phyloP scores from a whole-genome alignment of 92 coral and sea anemone species.

The Zoanthus sociatus region DNA sequence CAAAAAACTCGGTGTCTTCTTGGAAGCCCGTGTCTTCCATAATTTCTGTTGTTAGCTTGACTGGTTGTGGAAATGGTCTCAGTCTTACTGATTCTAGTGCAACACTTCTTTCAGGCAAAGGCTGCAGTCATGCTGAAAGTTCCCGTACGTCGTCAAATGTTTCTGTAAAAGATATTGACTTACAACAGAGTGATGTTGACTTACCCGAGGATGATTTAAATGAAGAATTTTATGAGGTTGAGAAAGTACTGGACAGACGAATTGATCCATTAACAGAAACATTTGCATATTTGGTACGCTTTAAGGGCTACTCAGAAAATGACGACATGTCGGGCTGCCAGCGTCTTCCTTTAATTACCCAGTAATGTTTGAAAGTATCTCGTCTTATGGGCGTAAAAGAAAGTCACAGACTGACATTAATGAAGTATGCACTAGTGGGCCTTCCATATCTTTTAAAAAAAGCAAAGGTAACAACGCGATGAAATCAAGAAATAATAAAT shows the following conservation, averaged over 20 bases:
- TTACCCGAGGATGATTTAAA: not conserved
- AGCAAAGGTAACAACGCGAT: not conserved
- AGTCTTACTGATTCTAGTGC: conserved; percentile 1
- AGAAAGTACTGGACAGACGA: conserved; percentile 41
- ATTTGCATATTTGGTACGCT: conserved; percentile 47
- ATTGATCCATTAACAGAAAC: conserved; percentile 18
- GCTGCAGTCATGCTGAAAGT: conserved; percentile 38
- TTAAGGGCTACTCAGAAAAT: conserved; percentile 43
- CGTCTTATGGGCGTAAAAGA: conserved; percentile 43
- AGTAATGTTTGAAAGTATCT: conserved; percentile 14
- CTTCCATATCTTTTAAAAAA: not conserved
- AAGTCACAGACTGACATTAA: conserved; percentile 6
- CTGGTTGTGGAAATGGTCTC: not conserved
- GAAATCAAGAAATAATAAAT: not conserved
- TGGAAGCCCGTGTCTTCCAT: conserved; percentile 36
- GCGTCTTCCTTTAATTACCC: conserved; percentile 48
- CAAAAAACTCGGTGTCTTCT: conserved; percentile 30
- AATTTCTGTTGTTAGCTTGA: conserved; percentile 1
- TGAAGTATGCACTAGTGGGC: not conserved
- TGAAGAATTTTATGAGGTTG: conserved; percentile 47
- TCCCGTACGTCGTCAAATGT: not conserved
- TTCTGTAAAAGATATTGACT: not conserved
- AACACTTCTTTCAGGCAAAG: conserved; percentile 20
- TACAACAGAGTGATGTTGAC: conserved; percentile 22
- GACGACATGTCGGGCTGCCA: conserved; percentile 58